phyloP scores from a whole-genome alignment of 2,888 invertebrate genomes.

The Megastigmus dorsalis region DNA sequence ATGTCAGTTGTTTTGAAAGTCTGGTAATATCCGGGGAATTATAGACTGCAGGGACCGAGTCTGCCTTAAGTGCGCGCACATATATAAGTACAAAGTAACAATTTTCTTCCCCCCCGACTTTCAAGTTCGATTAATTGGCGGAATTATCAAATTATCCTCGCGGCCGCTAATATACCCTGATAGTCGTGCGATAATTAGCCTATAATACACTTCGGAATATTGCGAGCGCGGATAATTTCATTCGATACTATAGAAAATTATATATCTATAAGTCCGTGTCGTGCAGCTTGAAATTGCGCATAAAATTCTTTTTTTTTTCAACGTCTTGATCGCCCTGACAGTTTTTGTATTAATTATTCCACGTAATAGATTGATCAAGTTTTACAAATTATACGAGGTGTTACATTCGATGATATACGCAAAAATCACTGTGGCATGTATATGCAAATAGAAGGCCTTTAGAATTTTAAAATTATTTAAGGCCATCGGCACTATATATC shows the following conservation, averaged over 20 bases:
- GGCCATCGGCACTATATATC: no score
- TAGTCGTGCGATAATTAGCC: slow-evolving; percentile 18
- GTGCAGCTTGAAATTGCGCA: neutral
- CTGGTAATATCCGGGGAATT: slow-evolving; percentile 22
- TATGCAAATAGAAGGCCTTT: no score
- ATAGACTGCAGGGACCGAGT: neutral
- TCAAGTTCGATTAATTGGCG: slow-evolving; percentile 42
- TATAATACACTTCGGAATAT: neutral
- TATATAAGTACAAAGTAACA: slow-evolving; percentile 22
- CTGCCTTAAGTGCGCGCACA: slow-evolving; percentile 12
- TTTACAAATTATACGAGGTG: neutral
- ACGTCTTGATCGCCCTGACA: neutral
- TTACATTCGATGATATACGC: no score
- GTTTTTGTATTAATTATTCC: neutral
- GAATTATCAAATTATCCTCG: slow-evolving; percentile 50
- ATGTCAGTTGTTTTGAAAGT: no score
- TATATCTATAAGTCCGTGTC: neutral
- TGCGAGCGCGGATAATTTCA: neutral
- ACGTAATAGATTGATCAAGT: neutral
- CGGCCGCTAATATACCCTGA: slow-evolving; percentile 29
- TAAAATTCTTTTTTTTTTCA: neutral
- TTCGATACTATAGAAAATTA: slow-evolving; percentile 5
- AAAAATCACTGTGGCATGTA: no score
- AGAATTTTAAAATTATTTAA: no score
- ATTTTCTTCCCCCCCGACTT: slow-evolving; percentile 22